Evolutionary conservation across 2,888 invertebrate genomes (phyloP).

Genomic region (Pasiphila rectangulata): DNA sequence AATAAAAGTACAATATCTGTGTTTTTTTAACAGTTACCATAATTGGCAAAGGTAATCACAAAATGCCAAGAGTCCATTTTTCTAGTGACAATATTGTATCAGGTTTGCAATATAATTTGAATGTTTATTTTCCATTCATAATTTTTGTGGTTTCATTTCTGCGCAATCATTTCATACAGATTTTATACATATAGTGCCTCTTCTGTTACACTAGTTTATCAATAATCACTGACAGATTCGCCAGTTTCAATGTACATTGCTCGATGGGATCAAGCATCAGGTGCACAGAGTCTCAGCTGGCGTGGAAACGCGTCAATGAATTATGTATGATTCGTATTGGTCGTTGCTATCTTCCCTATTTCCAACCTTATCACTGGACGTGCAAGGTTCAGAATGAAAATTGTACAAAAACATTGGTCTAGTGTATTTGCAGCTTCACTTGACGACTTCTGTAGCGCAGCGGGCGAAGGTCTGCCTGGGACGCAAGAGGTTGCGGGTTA

Average conservation of each 20-base stretch:
- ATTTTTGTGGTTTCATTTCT: no score
- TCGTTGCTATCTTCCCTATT: slow-evolving; percentile 6
- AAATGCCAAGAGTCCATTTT: no score
- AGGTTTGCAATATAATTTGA: no score
- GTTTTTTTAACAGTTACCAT: no score
- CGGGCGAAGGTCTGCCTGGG: no score
- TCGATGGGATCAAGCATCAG: slow-evolving; percentile 40
- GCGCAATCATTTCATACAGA: no score
- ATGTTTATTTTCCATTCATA: no score
- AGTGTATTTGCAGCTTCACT: slow-evolving; percentile 8
- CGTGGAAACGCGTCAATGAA: slow-evolving; percentile 55
- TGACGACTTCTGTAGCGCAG: no score
- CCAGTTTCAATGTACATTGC: slow-evolving; percentile 37
- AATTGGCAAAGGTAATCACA: no score
- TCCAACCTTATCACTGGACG: slow-evolving; percentile 1
- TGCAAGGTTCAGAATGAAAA: slow-evolving; percentile 3
- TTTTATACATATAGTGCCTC: not conserved
- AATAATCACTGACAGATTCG: not conserved
- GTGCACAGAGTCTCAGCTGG: slow-evolving; percentile 46
- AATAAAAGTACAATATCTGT: no score
- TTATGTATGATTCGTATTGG: slow-evolving; percentile 47
- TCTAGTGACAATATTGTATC: no score
- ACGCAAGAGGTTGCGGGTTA: no score
- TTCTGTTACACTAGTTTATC: not conserved
- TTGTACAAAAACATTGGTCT: not conserved